phyloP scores from a whole-genome alignment of 2,888 invertebrate genomes.

The Oligia strigilis region DNA sequence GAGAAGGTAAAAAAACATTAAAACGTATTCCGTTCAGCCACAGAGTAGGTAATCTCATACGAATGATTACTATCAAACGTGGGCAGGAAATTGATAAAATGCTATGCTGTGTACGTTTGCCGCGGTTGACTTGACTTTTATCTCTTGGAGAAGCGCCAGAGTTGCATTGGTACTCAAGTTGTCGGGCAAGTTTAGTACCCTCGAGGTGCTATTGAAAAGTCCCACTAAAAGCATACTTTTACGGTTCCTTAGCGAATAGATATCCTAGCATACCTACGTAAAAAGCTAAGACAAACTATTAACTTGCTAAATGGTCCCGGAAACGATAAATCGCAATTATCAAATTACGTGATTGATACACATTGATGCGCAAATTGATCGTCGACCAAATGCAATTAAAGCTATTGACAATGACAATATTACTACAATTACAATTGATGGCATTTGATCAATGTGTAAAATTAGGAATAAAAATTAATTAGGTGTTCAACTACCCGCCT shows the following conservation, averaged over 20 bases:
- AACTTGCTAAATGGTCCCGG: not conserved
- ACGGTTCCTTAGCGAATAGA: constrained; percentile 34
- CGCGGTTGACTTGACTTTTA: constrained; percentile 77
- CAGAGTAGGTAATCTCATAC: constrained; percentile 37
- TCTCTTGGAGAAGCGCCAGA: constrained; percentile 80
- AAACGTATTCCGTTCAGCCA: constrained; percentile 16
- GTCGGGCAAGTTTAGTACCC: constrained; percentile 74
- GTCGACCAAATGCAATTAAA: not conserved
- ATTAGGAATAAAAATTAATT: not conserved
- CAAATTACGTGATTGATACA: not conserved
- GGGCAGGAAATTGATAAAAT: constrained; percentile 65
- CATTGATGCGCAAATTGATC: not conserved
- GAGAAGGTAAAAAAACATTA: not conserved
- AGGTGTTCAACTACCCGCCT: not conserved
- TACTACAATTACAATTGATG: not conserved
- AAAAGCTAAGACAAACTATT: not conserved
- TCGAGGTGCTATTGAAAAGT: constrained; percentile 70
- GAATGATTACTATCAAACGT: constrained; percentile 55
- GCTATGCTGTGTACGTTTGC: constrained; percentile 67
- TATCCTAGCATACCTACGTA: not conserved
- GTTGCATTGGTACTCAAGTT: constrained; percentile 76
- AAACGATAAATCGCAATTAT: not conserved
- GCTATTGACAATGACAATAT: not conserved
- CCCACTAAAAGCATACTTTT: constrained; percentile 68
- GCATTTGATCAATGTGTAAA: not conserved